phyloP scores from a whole-genome alignment of 1,140 invertebrate genomes.

The Arctopsyche grandis region DNA sequence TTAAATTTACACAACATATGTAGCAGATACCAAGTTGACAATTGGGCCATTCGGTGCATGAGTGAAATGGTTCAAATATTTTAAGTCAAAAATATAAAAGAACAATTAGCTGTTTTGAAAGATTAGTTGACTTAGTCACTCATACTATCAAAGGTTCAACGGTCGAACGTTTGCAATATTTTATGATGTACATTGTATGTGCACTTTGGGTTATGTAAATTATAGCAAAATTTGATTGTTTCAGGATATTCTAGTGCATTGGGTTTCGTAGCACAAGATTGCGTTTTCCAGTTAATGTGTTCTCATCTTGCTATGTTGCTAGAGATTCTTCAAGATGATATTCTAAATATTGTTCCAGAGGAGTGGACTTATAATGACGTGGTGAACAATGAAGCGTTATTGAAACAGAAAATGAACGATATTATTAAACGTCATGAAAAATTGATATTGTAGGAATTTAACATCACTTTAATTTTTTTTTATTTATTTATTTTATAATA shows the following conservation, averaged over 20 bases:
- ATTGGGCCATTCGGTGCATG: no score
- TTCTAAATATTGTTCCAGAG: neutral
- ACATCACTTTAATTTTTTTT: slow-evolving; percentile 14
- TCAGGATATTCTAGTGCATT: neutral
- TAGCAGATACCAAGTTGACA: no score
- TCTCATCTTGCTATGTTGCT: slow-evolving; percentile 1
- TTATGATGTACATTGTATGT: no score
- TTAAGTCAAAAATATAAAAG: no score
- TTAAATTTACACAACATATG: no score
- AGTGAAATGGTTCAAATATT: neutral
- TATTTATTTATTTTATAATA: no score
- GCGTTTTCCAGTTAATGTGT: neutral
- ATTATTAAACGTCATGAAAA: neutral
- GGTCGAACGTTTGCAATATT: no score
- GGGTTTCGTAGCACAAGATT: slow-evolving; percentile 10
- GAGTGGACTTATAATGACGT: neutral
- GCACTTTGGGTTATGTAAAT: neutral
- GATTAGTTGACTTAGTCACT: no score
- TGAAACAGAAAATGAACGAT: neutral
- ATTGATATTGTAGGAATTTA: neutral
- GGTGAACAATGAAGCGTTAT: neutral
- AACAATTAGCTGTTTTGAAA: no score
- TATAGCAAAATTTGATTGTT: no score
- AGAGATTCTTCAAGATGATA: neutral
- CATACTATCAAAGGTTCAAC: no score